Evolutionary conservation across 2,113 vertebrate genomes (phyloP), one percentile per base, ranked within the genome.

Genomic region (Herpailurus yagouaroundi): DNA sequence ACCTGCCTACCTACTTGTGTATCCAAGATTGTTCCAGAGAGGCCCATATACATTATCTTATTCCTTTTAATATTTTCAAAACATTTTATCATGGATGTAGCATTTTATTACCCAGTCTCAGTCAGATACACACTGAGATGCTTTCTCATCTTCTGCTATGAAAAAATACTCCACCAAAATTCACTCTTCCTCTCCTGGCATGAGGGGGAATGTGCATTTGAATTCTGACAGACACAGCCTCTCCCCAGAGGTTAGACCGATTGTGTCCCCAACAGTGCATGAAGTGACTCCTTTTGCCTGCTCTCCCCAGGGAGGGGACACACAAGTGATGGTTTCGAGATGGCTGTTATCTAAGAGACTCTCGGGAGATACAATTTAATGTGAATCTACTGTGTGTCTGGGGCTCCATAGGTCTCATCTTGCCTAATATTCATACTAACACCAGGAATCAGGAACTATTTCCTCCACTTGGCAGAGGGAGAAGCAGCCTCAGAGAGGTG

Each of bases 121-220:
- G 29, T 4, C 10, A n/a, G 25, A 71, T 5, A 50, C 33, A 18
- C 69, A 64, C 12, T 25, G 2, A 38, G 38, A n/a, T 10, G 21
- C 2, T 79, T 48, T 41, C 11, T 50, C 16, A 11, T 25, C 52
- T 14, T 52, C 38, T n/a, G 81, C 64, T n/a, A 27, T 8, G 18
- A 5, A 15, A 7, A 25, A 48, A 12, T 4, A 9, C 48, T 4
- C 15, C 60, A 14, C n/a, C 6, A n/a, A 83, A 52, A n/a, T 15
- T 55, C 82, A 10, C 27, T 13, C 13, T 15, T n/a, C 13, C 19
- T 25, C 29, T 36, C 71, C 27, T 25, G 55, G 68, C 18, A 1
- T 1, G n/a, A 36, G 25, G 36, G 36, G n/a, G 3, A 3, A 0
- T 2, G 45, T 86, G n/a, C 14, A 1, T 27, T 14, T 52, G 64